Evolutionary conservation across 2,113 vertebrate genomes (phyloP).

Genomic region (Cephalopholis sonnerati): DNA sequence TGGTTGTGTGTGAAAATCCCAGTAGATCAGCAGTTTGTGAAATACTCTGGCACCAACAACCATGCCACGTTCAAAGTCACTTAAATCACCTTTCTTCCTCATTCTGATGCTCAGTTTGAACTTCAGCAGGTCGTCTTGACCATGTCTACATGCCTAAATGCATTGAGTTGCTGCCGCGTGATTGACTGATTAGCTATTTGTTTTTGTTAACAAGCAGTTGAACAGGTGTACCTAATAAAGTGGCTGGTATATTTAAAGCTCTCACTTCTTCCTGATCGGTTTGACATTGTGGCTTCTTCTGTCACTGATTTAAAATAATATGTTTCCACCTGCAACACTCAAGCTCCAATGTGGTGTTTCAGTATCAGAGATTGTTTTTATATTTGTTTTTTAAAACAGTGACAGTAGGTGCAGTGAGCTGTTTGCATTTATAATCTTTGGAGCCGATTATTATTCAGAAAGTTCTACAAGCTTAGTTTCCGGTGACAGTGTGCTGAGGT

Average conservation of each 20-base stretch:
- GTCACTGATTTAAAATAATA: not conserved
- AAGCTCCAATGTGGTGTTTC: not conserved
- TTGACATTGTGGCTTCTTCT: not conserved
- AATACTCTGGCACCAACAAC: too few species aligned
- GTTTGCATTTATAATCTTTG: not conserved
- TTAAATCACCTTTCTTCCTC: too few species aligned
- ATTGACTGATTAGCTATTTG: too few species aligned
- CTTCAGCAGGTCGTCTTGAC: too few species aligned
- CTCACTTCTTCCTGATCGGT: not conserved
- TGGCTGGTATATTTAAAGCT: not conserved
- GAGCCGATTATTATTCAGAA: not conserved
- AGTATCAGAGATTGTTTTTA: not conserved
- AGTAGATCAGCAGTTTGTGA: too few species aligned
- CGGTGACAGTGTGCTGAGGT: not conserved
- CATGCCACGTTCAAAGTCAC: too few species aligned
- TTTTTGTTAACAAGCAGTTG: too few species aligned
- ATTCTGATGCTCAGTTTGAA: too few species aligned
- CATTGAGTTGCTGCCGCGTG: too few species aligned
- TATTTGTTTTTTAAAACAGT: not conserved
- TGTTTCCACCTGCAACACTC: not conserved
- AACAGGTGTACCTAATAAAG: too few species aligned
- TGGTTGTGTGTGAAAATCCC: too few species aligned
- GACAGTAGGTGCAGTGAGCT: not conserved
- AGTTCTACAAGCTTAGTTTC: slow-evolving; percentile 13
- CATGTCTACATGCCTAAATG: too few species aligned